These are phyloP conservation scores for Rhagium mordax DNA, from an alignment of 2,888 invertebrate species.

Conservation along the genomic window DNA sequence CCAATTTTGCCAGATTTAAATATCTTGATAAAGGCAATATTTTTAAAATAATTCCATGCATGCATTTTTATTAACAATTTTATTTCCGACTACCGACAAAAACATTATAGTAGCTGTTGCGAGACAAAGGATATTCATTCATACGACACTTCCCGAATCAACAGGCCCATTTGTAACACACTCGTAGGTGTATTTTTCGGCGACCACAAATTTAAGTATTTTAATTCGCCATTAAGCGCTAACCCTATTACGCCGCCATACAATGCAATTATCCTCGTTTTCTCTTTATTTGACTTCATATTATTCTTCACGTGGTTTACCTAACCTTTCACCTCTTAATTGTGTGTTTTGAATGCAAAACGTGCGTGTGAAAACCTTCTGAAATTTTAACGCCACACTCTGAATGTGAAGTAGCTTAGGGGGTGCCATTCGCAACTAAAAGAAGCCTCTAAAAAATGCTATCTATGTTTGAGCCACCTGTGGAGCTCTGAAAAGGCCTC, in stretches of 20 bases:
- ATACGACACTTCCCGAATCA: slow-evolving; percentile 22
- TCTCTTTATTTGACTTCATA: slow-evolving; percentile 39
- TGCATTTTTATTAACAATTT: no score
- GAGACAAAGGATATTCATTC: slow-evolving; percentile 10
- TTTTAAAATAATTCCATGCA: no score
- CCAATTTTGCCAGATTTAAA: no score
- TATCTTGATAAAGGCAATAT: no score
- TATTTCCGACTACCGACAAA: no score
- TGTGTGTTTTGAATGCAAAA: slow-evolving; percentile 29
- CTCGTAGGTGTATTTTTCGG: slow-evolving; percentile 27
- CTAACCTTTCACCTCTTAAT: slow-evolving; percentile 38
- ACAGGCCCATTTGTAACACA: slow-evolving; percentile 28
- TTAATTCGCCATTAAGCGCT: slow-evolving; percentile 35
- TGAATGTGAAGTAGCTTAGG: slow-evolving; percentile 57
- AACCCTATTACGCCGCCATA: slow-evolving; percentile 31
- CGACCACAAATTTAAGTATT: slow-evolving; percentile 31
- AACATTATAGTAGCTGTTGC: no score
- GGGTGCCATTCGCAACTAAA: slow-evolving; percentile 49
- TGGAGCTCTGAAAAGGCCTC: slow-evolving; percentile 57
- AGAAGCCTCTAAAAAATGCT: slow-evolving; percentile 67
- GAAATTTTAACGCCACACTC: slow-evolving; percentile 54
- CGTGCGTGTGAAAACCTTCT: slow-evolving; percentile 50
- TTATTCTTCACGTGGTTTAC: slow-evolving; percentile 41
- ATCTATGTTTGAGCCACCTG: slow-evolving; percentile 66
- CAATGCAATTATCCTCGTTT: slow-evolving; percentile 38